Evolutionary conservation across 1,140 invertebrate genomes (phyloP), one percentile per base, ranked within the genome.

Genomic region (Copidosoma floridanum): DNA sequence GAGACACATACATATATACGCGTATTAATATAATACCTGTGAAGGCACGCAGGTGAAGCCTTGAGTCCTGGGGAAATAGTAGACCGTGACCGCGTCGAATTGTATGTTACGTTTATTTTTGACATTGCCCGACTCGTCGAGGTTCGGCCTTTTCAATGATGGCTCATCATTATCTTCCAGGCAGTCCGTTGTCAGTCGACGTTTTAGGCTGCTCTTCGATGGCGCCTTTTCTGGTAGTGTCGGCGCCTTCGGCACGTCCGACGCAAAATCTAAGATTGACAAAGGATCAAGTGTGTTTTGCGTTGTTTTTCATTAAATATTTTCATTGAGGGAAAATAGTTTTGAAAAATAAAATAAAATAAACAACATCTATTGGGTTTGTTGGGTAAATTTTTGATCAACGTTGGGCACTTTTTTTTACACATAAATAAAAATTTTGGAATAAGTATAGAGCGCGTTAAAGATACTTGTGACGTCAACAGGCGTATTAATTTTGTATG

Each of bases 1-100:
- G n/a, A n/a, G n/a, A n/a, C n/a, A n/a, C n/a, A n/a, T n/a, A n/a
- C n/a, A n/a, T n/a, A n/a, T n/a, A n/a, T n/a, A n/a, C n/a, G n/a
- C n/a, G n/a, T n/a, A n/a, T n/a, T n/a, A n/a, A n/a, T n/a, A n/a
- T n/a, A n/a, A n/a, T 72, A 85, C 84, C 81, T 95, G 92, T 50
- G 94, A 97, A 53, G 96, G 96, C 51, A 99, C 94, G 83, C 95
- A 98, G 14, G 93, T 93, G 78, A 98, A 98, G n/a, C 96, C 96
- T 83, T 99, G 96, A 41, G 92, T 85, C 72, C 96, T 81, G 0
- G 92, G 91, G 77, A 99, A 99, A 81, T 97, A 97, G 79, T 88
- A 98, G 1, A 98, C 94, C 23, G 93, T 95, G 1, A 98, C 95
- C 65, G 88, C 88, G 67, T 94, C 89, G 77, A 98, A 99, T 48